These are phyloP conservation scores for Himalopsyche kuldschensis DNA, from an alignment of 2,888 invertebrate genomes.

Conservation along the genomic window DNA sequence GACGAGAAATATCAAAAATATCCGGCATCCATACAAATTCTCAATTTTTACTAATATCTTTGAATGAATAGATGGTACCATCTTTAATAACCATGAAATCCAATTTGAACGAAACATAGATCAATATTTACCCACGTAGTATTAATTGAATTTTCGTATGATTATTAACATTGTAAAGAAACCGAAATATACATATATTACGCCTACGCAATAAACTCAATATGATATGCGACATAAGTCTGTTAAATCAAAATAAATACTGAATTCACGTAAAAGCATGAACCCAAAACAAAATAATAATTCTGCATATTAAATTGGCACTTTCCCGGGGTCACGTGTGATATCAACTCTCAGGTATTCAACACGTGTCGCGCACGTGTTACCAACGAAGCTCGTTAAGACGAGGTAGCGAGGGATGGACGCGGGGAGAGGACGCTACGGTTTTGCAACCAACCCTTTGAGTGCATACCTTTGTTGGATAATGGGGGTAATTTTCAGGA, in stretches of 20 bases:
- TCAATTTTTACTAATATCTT: no score
- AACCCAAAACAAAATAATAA: background rate
- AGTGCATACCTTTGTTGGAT: background rate
- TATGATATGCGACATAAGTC: background rate
- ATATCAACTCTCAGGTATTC: background rate
- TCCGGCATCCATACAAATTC: no score
- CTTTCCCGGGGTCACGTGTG: background rate
- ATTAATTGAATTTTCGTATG: no score
- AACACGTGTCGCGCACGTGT: background rate
- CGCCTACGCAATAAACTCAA: no score
- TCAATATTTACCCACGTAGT: no score
- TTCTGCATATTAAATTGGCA: background rate
- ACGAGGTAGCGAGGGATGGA: background rate
- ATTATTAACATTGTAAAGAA: no score
- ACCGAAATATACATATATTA: no score
- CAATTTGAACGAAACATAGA: no score
- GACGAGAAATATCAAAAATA: no score
- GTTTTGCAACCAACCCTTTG: background rate
- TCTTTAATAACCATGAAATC: no score
- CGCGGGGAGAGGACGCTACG: background rate
- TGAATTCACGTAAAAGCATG: background rate
- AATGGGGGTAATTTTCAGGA: background rate
- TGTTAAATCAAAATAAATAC: background rate
- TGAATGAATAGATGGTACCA: no score
- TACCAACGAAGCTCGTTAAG: background rate